Conservation (phyloP, 2,113 vertebrate species). For the Isichthys henryi region DNA sequence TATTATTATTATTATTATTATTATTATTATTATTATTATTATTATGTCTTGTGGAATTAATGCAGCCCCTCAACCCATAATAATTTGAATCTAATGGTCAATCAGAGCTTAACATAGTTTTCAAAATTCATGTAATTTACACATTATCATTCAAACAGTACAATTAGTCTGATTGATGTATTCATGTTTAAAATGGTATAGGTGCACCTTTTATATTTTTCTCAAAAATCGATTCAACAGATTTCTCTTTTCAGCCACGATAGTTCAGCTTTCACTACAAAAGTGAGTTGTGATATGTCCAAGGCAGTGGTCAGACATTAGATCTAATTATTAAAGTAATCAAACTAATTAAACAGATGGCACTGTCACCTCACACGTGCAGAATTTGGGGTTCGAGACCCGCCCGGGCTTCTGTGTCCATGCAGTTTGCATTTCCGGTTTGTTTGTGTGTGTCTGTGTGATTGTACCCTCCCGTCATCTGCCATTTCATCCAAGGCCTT, state of each 20-base stretch:
- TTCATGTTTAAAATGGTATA: neutral
- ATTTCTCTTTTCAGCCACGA: neutral
- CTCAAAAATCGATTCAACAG: neutral
- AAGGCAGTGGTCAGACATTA: neutral
- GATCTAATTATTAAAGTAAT: neutral
- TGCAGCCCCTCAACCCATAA: neutral
- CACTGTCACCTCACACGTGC: neutral
- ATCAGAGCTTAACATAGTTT: neutral
- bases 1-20: neutral
- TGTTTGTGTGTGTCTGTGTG: neutral
- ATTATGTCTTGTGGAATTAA: neutral
- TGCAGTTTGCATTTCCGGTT: neutral
- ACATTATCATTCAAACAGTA: no score
- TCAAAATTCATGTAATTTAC: no score
- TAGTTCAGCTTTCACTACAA: neutral
- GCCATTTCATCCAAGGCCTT: neutral
- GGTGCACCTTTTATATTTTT: neutral
- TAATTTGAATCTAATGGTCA: neutral
- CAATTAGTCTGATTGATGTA: no score
- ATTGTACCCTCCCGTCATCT: neutral
- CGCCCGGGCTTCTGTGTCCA: neutral
- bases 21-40: neutral
- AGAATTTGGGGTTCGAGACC: neutral
- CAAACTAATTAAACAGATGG: neutral
- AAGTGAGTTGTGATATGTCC: neutral